A percentile compares a stretch with the other conserved stretches of the same genome.
Conservation (phyloP, 1,140 invertebrate species). For the Drosophila setifemur region DNA sequence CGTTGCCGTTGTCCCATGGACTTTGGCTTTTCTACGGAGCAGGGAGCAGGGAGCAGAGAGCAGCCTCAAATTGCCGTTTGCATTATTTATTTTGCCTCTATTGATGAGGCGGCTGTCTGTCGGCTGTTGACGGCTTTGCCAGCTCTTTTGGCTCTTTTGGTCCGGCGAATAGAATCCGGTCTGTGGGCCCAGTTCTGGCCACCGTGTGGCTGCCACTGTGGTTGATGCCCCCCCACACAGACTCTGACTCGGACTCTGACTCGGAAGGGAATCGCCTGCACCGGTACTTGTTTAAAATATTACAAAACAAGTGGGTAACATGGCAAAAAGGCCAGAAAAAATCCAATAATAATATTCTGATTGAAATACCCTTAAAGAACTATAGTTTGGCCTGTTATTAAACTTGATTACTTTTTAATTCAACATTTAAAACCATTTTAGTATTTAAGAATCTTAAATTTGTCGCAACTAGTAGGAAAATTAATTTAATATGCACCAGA, state of each 20-base stretch:
- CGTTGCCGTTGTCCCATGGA: slow-evolving; percentile 3
- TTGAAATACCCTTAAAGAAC: too few species aligned
- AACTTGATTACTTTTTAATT: too few species aligned
- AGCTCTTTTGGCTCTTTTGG: neutral
- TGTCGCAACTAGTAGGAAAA: too few species aligned
- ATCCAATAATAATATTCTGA: too few species aligned
- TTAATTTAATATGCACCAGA: too few species aligned
- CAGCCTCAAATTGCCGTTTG: slow-evolving; percentile 78
- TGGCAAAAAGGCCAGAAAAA: neutral
- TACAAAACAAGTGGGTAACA: slow-evolving; percentile 33
- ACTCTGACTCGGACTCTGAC: slow-evolving; percentile 9
- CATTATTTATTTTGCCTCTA: slow-evolving; percentile 79
- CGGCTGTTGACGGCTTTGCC: slow-evolving; percentile 38
- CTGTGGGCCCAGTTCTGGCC: slow-evolving; percentile 5
- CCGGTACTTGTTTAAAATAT: slow-evolving; percentile 78
- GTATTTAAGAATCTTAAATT: too few species aligned
- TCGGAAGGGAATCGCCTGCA: slow-evolving; percentile 1
- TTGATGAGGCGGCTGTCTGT: slow-evolving; percentile 64
- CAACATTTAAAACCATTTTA: too few species aligned
- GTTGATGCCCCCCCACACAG: slow-evolving; percentile 22
- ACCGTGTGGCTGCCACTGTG: slow-evolving; percentile 20
- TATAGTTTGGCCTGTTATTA: too few species aligned
- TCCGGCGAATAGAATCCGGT: neutral
- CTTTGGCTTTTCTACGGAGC: neutral
- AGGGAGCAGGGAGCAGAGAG: slow-evolving; percentile 16